Evolutionary conservation across 1,140 invertebrate genomes (phyloP).

Genomic region (Phenacoccus solenopsis): DNA sequence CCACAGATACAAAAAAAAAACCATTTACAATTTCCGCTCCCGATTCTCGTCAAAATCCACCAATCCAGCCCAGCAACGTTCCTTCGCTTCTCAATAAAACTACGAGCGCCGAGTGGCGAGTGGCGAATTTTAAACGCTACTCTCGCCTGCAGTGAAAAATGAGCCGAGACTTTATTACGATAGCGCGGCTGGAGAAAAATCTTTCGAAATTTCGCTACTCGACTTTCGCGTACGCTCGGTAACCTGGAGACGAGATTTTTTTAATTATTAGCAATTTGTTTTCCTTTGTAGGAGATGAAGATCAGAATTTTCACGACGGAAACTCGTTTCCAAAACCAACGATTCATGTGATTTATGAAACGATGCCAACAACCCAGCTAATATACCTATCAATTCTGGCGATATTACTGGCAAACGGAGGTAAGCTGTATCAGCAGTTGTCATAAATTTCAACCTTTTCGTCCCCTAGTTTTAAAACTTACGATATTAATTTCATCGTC

Average conservation of each 20-base stretch:
- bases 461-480: too few species aligned
- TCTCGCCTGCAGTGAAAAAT: too few species aligned
- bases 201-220: too few species aligned
- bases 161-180: too few species aligned
- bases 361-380: neutral
- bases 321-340: neutral
- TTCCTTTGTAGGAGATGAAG: neutral
- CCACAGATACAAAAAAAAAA: neutral
- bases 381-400: neutral
- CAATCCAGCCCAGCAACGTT: neutral
- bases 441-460: too few species aligned
- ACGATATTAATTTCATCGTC: too few species aligned
- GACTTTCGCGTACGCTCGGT: too few species aligned
- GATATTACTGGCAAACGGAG: neutral
- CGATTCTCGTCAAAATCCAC: neutral
- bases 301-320: neutral
- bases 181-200: too few species aligned
- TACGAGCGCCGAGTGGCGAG: neutral
- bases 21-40: neutral
- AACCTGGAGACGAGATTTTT: too few species aligned
- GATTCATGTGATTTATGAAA: neutral
- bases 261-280: too few species aligned
- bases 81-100: neutral
- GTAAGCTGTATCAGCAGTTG: too few species aligned
- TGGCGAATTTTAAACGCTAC: too few species aligned